Evolutionary conservation across 2,797 vertebrate species (phyloP).

Genomic region (Myiotriccus ornatus): DNA sequence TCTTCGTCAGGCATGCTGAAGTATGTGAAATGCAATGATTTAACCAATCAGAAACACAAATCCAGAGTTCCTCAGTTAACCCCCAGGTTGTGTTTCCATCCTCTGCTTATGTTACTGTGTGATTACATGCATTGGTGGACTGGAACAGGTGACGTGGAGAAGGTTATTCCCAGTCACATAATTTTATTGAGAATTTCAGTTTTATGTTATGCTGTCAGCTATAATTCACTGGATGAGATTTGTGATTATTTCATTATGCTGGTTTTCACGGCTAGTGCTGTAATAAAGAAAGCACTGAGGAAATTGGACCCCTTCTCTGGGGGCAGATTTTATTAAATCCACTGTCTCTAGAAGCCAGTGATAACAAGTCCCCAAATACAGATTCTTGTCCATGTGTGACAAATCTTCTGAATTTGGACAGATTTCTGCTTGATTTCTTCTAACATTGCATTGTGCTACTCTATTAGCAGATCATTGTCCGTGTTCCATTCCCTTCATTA

Average conservation of each 20-base stretch:
- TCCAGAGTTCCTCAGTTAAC: neutral
- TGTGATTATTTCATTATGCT: neutral
- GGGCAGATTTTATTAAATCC: neutral
- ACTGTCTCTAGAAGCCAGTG: neutral
- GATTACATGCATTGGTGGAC: neutral
- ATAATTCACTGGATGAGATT: neutral
- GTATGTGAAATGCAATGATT: neutral
- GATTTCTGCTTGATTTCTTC: neutral
- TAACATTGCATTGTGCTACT: accelerated
- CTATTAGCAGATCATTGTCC: neutral
- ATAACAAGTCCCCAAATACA: neutral
- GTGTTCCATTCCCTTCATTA: neutral
- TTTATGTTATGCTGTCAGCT: neutral
- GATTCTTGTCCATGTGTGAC: neutral
- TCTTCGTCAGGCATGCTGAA: neutral
- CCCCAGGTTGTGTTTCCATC: neutral
- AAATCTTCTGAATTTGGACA: neutral
- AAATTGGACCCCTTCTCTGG: accelerated
- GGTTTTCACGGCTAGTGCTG: neutral
- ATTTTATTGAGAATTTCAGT: neutral
- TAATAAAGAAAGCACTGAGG: neutral
- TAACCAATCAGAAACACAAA: neutral
- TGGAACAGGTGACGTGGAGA: neutral
- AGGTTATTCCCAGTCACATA: neutral
- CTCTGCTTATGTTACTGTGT: neutral